Percentiles rank a stretch among this genome's conserved stretches.
These are phyloP conservation scores for Burhinus oedicnemus DNA, from an alignment of 2,113 vertebrate species.

Conservation along the genomic window DNA sequence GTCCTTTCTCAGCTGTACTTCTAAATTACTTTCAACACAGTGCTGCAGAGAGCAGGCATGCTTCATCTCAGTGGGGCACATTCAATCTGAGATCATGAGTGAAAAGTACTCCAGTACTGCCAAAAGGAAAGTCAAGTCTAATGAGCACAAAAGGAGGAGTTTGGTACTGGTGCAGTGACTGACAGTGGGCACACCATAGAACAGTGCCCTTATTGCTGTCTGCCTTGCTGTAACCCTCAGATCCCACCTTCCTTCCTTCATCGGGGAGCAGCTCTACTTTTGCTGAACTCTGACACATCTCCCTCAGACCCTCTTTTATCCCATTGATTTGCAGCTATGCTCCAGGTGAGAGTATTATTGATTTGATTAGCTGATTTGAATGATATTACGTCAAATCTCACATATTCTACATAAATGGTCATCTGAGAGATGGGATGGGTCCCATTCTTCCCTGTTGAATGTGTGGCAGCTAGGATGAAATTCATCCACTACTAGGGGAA, in stretches of 20 bases:
- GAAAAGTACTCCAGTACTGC: not conserved
- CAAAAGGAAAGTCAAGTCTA: not conserved
- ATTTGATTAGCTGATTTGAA: not conserved
- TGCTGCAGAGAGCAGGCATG: not conserved
- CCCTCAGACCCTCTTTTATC: not conserved
- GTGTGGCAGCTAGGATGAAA: not conserved
- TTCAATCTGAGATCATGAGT: not conserved
- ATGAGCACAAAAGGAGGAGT: not conserved
- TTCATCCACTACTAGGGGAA: not conserved
- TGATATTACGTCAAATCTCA: not conserved
- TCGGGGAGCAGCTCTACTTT: not conserved
- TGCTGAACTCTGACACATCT: not conserved
- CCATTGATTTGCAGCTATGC: not conserved
- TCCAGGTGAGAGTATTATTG: not conserved
- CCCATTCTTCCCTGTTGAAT: not conserved
- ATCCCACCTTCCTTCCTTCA: not conserved
- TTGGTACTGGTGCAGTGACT: not conserved
- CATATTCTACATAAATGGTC: not conserved
- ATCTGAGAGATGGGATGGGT: not conserved
- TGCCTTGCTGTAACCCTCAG: not conserved
- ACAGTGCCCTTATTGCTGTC: accelerated
- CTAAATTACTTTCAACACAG: not conserved
- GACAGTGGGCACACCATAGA: too few relatives aligned
- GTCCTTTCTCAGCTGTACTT: not conserved
- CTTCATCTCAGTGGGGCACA: not conserved